Evolutionary conservation across 2,113 vertebrate genomes (phyloP).

Genomic region (Plestiodon gilberti): DNA sequence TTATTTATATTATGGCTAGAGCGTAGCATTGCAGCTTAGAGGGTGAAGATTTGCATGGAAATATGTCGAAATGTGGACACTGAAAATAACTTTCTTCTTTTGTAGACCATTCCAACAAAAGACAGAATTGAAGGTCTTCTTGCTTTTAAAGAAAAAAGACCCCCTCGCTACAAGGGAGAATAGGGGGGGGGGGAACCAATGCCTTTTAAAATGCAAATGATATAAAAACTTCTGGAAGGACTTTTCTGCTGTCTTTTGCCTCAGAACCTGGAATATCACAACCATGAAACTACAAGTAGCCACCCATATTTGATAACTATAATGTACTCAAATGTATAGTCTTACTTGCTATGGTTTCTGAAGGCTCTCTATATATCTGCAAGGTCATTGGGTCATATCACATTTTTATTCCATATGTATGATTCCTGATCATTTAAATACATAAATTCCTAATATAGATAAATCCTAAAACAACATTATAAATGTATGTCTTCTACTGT

Average conservation of each 20-base stretch:
- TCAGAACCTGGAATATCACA: conserved; percentile 50
- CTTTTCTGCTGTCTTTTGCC: conserved; percentile 53
- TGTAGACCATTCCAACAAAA: conserved; percentile 95
- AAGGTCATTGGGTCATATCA: conserved; percentile 45
- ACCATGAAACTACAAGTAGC: conserved; percentile 59
- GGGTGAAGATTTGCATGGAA: not conserved
- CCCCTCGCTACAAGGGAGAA: conserved; percentile 91
- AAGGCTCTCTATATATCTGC: conserved; percentile 52
- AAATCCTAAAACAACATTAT: conserved; percentile 54
- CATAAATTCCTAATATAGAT: conserved; percentile 71
- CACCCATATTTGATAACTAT: conserved; percentile 11
- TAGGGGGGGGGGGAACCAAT: conserved; percentile 74
- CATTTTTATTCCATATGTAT: conserved; percentile 57
- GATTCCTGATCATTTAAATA: conserved; percentile 60
- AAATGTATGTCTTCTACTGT: conserved; percentile 62
- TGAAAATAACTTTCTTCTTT: conserved; percentile 58
- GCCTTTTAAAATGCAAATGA: conserved; percentile 48
- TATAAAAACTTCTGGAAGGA: conserved; percentile 54
- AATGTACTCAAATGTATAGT: conserved; percentile 29
- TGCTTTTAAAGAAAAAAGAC: conserved; percentile 96
- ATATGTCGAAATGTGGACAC: conserved; percentile 14
- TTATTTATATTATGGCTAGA: not conserved
- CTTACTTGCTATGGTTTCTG: conserved; percentile 56
- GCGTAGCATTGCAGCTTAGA: not conserved
- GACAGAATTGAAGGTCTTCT: conserved; percentile 94